phyloP scores from a whole-genome alignment of 2,113 vertebrate species.

The Pteronura brasiliensis region DNA sequence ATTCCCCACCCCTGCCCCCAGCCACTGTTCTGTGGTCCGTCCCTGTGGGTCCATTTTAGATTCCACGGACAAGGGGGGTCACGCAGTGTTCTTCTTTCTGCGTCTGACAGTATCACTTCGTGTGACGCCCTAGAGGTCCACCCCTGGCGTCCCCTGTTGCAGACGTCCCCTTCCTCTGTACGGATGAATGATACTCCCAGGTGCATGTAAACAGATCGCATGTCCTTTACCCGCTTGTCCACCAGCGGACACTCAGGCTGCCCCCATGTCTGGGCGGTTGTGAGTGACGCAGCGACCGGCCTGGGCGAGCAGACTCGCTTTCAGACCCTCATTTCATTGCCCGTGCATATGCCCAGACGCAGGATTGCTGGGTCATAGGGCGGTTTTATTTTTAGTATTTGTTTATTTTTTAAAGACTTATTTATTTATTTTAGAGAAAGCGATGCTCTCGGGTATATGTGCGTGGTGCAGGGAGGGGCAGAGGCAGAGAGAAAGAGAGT shows the following conservation, averaged over 20 bases:
- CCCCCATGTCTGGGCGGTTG: background rate
- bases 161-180: background rate
- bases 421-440: background rate
- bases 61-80: background rate
- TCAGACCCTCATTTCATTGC: background rate
- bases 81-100: background rate
- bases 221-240: background rate
- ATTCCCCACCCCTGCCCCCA: no score
- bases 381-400: background rate
- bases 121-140: background rate
- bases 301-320: background rate
- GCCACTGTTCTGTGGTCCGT: fast-evolving
- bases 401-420: background rate
- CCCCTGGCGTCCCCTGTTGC: no score
- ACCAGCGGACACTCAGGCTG: no score
- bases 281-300: background rate
- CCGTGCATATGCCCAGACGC: background rate
- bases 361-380: background rate
- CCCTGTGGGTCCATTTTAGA: background rate
- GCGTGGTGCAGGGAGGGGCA: background rate
- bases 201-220: fast-evolving
- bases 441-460: fast-evolving
- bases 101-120: background rate
- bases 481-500: background rate
- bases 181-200: background rate